phyloP scores from a whole-genome alignment of 2,888 invertebrate genomes.

The Eilema caniola region DNA sequence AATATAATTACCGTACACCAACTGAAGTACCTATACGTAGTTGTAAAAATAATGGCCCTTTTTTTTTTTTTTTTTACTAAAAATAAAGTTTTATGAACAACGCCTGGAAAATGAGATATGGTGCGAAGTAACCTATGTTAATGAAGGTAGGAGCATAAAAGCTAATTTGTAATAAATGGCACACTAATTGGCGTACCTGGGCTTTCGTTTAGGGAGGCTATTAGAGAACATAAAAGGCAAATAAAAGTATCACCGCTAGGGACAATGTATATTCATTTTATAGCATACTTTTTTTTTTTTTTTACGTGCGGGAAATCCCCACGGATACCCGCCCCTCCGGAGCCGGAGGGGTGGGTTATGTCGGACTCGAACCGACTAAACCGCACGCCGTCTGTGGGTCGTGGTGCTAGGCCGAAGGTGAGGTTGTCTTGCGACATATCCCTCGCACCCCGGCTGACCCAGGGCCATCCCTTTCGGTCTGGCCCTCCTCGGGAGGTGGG shows the following conservation, averaged over 20 bases:
- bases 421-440: too few relatives aligned
- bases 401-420: too few relatives aligned
- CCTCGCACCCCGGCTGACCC: too few relatives aligned
- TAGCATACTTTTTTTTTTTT: too few relatives aligned
- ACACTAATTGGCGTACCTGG: slow-evolving; percentile 18
- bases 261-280: slow-evolving; percentile 6
- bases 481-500: too few relatives aligned
- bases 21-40: neutral
- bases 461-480: too few relatives aligned
- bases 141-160: slow-evolving; percentile 22
- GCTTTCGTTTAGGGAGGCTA: slow-evolving; percentile 5
- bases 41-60: slow-evolving; percentile 2
- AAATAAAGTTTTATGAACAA: slow-evolving; percentile 18
- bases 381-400: too few relatives aligned
- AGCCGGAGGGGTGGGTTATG: too few relatives aligned
- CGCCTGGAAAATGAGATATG: slow-evolving; percentile 16
- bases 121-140: slow-evolving; percentile 17
- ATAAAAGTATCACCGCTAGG: neutral
- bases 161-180: slow-evolving; percentile 23
- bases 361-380: too few relatives aligned
- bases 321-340: too few relatives aligned
- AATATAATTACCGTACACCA: neutral
- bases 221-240: slow-evolving; percentile 18
- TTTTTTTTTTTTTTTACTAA: too few relatives aligned
- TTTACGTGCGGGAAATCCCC: too few relatives aligned